Evolutionary conservation across 1,140 invertebrate species (phyloP).

Genomic region (Diachasmimorpha longicaudata): DNA sequence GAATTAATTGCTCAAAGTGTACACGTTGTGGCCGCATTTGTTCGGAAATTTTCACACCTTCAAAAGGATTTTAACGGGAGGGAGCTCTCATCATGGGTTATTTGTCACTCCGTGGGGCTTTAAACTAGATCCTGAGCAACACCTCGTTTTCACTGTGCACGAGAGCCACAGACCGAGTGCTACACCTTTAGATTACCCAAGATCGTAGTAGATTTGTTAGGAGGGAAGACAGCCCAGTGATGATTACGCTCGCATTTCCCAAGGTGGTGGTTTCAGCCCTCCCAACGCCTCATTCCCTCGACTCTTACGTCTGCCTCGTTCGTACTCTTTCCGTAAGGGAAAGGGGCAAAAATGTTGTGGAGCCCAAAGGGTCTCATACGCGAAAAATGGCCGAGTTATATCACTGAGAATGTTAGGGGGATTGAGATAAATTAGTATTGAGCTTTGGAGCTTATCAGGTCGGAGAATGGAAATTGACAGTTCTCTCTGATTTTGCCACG

Average conservation of each 20-base stretch:
- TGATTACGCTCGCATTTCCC: conserved; percentile 24
- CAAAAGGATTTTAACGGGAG: neutral
- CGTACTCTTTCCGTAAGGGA: neutral
- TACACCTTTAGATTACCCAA: neutral
- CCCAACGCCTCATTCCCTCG: conserved; percentile 32
- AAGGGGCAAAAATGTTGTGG: neutral
- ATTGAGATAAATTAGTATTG: neutral
- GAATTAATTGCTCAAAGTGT: too few species aligned
- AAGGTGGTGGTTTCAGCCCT: conserved; percentile 30
- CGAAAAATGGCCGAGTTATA: neutral
- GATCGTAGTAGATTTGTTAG: conserved; percentile 31
- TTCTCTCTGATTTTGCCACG: too few species aligned
- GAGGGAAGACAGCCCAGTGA: conserved; percentile 5
- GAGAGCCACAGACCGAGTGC: neutral
- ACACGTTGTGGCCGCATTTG: too few species aligned
- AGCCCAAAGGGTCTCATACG: neutral
- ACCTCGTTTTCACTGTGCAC: neutral
- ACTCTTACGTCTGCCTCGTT: neutral
- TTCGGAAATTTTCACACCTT: neutral
- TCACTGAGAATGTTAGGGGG: neutral
- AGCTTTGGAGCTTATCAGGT: neutral
- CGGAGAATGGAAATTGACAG: neutral
- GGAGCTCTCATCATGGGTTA: neutral
- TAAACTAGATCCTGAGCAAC: neutral
- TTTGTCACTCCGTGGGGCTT: neutral